Conservation (phyloP, 2,888 invertebrate species). For the Caenorhabditis sp. region DNA sequence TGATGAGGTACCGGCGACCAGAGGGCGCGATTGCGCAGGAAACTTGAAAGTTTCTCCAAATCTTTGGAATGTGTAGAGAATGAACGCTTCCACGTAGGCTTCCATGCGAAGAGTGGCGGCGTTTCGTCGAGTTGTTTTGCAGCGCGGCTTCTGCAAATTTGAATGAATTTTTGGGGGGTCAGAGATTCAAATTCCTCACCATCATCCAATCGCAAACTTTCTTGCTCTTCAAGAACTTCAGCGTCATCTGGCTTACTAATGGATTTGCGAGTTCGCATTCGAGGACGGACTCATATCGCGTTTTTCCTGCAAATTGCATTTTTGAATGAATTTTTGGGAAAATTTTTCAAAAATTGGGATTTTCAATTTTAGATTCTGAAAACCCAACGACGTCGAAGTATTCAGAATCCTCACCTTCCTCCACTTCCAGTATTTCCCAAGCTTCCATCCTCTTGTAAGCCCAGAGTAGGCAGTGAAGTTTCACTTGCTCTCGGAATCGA, state of each 20-base stretch:
- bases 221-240: slow-evolving; percentile 32
- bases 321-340: neutral
- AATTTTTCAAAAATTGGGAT: too few species aligned
- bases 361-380: neutral
- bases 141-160: slow-evolving; percentile 14
- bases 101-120: neutral
- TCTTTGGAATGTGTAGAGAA: slow-evolving; percentile 34
- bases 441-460: slow-evolving; percentile 18
- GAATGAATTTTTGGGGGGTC: neutral
- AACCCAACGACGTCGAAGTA: too few species aligned
- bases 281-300: slow-evolving; percentile 31
- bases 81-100: slow-evolving; percentile 27
- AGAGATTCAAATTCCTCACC: neutral
- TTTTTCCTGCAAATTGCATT: slow-evolving; percentile 28
- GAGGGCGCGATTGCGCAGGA: slow-evolving; percentile 28
- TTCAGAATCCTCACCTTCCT: neutral
- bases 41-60: slow-evolving; percentile 36
- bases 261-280: slow-evolving; percentile 29
- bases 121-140: neutral
- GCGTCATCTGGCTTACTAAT: slow-evolving; percentile 12
- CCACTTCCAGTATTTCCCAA: slow-evolving; percentile 8
- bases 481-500: slow-evolving; percentile 18
- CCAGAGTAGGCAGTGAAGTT: slow-evolving; percentile 41
- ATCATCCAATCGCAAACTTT: slow-evolving; percentile 37
- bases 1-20: neutral